Evolutionary conservation across 2,797 vertebrate genomes (phyloP).

Genomic region (Pristis pectinata): DNA sequence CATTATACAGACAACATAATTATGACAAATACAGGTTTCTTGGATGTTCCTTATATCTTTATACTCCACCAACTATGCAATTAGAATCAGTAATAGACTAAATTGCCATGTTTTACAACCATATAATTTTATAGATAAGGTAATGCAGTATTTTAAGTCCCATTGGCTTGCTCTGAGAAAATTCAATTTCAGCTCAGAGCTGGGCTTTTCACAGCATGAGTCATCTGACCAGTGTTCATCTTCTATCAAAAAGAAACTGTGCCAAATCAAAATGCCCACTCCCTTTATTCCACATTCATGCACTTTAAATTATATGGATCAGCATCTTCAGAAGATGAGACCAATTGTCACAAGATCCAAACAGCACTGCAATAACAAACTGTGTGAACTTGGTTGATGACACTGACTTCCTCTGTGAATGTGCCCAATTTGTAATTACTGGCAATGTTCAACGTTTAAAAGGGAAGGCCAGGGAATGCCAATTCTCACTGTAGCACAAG

Average conservation of each 20-base stretch:
- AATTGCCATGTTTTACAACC: slow-evolving; percentile 15
- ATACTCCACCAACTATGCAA: background rate
- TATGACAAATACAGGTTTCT: background rate
- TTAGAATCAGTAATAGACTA: slow-evolving; percentile 21
- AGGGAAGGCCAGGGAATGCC: slow-evolving; percentile 4
- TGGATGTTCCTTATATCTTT: background rate
- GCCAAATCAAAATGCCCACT: slow-evolving; percentile 12
- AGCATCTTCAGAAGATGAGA: background rate
- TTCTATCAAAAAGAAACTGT: background rate
- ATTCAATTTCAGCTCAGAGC: slow-evolving; percentile 12
- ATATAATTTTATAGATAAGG: background rate
- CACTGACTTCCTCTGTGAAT: background rate
- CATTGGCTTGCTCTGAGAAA: background rate
- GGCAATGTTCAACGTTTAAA: background rate
- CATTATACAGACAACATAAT: background rate
- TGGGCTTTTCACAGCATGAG: slow-evolving; percentile 6
- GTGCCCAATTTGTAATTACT: background rate
- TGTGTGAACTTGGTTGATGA: background rate
- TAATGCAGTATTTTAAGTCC: background rate
- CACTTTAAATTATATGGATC: background rate
- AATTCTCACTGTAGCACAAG: background rate
- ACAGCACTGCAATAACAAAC: background rate
- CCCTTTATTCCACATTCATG: background rate
- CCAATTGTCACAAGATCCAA: background rate
- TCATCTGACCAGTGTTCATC: slow-evolving; percentile 20